These are phyloP conservation scores for Capricornis sumatraensis DNA, from an alignment of 2,113 vertebrate species.

Conservation along the genomic window DNA sequence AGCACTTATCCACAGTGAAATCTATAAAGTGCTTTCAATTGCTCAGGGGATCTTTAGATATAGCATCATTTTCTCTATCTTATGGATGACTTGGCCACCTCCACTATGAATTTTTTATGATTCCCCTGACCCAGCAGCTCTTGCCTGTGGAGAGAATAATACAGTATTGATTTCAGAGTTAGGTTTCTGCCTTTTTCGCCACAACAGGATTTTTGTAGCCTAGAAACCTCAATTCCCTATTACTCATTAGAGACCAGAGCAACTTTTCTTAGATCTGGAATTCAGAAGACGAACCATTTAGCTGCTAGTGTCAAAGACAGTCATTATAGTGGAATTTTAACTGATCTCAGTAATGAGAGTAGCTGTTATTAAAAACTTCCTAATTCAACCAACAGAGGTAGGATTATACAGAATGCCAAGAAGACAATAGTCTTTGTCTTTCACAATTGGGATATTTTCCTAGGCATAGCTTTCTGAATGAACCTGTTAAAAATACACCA, in stretches of 20 bases:
- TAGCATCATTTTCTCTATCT: conserved; percentile 86
- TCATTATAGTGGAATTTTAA: conserved; percentile 76
- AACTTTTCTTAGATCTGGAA: conserved; percentile 82
- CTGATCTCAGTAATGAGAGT: conserved; percentile 64
- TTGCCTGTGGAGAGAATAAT: conserved; percentile 88
- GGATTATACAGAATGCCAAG: conserved; percentile 62
- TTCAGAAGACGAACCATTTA: conserved; percentile 73
- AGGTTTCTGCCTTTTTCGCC: conserved; percentile 83
- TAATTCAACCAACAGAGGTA: conserved; percentile 66
- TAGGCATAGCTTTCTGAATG: conserved; percentile 41
- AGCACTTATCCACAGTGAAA: conserved; percentile 84
- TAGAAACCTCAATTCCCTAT: conserved; percentile 86
- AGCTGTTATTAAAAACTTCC: conserved; percentile 75
- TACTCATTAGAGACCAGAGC: conserved; percentile 83
- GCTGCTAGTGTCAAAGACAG: conserved; percentile 70
- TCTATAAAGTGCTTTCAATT: conserved; percentile 86
- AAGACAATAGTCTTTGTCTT: conserved; percentile 48
- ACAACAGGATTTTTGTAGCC: conserved; percentile 86
- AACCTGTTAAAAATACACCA: conserved; percentile 65
- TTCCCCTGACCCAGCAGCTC: conserved; percentile 86
- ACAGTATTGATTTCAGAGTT: conserved; percentile 87
- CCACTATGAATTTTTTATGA: conserved; percentile 92
- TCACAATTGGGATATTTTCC: conserved; percentile 71
- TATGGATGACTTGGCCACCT: conserved; percentile 89
- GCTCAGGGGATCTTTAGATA: conserved; percentile 85